phyloP scores from a whole-genome alignment of 2,888 invertebrate species.

The Drosophila niveifrons region DNA sequence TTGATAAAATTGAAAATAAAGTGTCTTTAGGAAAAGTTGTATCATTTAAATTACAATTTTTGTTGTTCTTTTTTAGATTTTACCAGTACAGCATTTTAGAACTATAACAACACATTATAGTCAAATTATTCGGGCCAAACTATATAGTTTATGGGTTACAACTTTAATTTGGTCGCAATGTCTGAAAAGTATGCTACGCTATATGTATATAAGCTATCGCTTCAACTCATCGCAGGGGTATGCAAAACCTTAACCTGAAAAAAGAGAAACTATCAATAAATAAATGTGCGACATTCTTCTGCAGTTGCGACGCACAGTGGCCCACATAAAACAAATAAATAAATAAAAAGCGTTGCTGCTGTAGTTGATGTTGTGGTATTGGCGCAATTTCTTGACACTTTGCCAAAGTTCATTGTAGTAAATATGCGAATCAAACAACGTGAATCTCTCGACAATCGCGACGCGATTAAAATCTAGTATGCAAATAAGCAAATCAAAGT shows the following conservation, averaged over 20 bases:
- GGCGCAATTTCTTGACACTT: conserved; percentile 62
- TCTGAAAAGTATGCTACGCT: background rate
- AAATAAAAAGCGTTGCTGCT: conserved; percentile 22
- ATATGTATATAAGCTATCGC: too few relatives aligned
- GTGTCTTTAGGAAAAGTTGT: too few relatives aligned
- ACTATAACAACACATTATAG: too few relatives aligned
- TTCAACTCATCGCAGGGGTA: background rate
- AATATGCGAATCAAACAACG: conserved; percentile 43
- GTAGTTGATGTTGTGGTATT: conserved; percentile 23
- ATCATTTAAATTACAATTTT: too few relatives aligned
- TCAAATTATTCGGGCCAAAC: too few relatives aligned
- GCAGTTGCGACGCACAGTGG: conserved; percentile 16
- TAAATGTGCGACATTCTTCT: conserved; percentile 47
- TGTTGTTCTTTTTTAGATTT: too few relatives aligned
- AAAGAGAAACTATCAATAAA: conserved; percentile 34
- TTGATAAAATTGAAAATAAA: too few relatives aligned
- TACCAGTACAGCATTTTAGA: too few relatives aligned
- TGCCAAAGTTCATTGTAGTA: conserved; percentile 82
- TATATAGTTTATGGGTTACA: background rate
- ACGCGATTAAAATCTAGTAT: conserved; percentile 6
- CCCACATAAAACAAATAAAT: conserved; percentile 33
- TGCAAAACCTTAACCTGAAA: conserved; percentile 49
- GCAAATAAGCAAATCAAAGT: conserved; percentile 13
- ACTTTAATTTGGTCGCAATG: background rate
- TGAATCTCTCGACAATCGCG: conserved; percentile 1